phyloP scores from a whole-genome alignment of 2,888 invertebrate species.

The Sussaba pulchella region DNA sequence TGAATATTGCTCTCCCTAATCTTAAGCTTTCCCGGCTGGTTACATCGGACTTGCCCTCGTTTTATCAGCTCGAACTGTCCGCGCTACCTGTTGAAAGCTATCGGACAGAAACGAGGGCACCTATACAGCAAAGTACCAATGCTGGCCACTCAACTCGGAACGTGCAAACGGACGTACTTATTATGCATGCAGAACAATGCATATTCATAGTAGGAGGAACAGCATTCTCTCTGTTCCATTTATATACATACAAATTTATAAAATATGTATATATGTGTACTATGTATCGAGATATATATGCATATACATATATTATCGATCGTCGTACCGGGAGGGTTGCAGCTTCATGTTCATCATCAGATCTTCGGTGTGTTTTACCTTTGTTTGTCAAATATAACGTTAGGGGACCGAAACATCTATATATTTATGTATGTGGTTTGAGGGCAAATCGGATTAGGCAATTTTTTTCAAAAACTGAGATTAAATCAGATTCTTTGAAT shows the following conservation, averaged over 20 bases:
- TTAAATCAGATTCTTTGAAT: too few species aligned
- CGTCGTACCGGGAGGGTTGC: conserved; percentile 28
- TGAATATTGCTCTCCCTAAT: conserved; percentile 41
- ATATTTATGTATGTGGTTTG: background rate
- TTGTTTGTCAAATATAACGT: conserved; percentile 34
- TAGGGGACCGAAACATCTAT: conserved; percentile 6
- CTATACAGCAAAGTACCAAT: conserved; percentile 25
- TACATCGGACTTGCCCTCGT: conserved; percentile 14
- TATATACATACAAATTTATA: too few species aligned
- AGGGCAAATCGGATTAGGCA: too few species aligned
- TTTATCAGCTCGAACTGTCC: conserved; percentile 50
- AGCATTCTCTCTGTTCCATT: conserved; percentile 29
- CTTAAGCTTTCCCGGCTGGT: conserved; percentile 28
- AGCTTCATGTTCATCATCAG: conserved; percentile 4
- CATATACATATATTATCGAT: conserved; percentile 57
- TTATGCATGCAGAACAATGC: conserved; percentile 60
- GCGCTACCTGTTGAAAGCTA: conserved; percentile 62
- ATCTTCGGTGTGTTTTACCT: conserved; percentile 28
- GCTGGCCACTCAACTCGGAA: conserved; percentile 51
- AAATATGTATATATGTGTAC: background rate
- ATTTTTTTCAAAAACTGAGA: too few species aligned
- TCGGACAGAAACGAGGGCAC: conserved; percentile 18
- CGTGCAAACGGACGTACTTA: conserved; percentile 54
- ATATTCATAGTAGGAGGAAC: conserved; percentile 55
- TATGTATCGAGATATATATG: too few species aligned